Conservation (phyloP, 1,140 invertebrate species). For the Lepidostoma basale region DNA sequence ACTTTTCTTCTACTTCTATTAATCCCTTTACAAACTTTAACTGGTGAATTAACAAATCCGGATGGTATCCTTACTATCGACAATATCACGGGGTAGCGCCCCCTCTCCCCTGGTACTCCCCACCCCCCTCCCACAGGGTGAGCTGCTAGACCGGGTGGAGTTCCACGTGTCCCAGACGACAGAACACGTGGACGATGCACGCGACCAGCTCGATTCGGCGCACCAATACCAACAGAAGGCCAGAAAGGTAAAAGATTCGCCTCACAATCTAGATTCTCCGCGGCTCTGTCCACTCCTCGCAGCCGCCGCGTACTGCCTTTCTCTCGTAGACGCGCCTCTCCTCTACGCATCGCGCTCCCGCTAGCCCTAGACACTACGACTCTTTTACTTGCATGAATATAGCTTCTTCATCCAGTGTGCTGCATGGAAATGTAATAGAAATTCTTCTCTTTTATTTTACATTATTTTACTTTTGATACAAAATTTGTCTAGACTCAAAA, state of each 20-base stretch:
- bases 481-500: no score
- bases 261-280: background rate
- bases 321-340: no score
- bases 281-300: no score
- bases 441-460: no score
- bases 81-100: slow-evolving; percentile 49
- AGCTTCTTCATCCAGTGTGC: no score
- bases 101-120: slow-evolving; percentile 48
- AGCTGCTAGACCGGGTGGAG: slow-evolving; percentile 91
- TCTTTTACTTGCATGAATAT: no score
- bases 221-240: slow-evolving; percentile 85
- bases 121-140: slow-evolving; percentile 71
- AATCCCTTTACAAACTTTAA: slow-evolving; percentile 1
- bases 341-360: no score
- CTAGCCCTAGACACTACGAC: no score
- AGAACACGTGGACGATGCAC: slow-evolving; percentile 82
- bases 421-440: no score
- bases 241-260: slow-evolving; percentile 74
- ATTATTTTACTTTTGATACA: no score
- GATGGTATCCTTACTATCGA: slow-evolving; percentile 49
- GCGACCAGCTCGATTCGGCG: slow-evolving; percentile 78
- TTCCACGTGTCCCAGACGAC: slow-evolving; percentile 82
- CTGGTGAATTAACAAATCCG: slow-evolving; percentile 13
- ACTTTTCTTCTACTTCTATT: background rate
- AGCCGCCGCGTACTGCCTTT: no score